Evolutionary conservation across 2,113 vertebrate species (phyloP).

Genomic region (Todiramphus saurophagus): DNA sequence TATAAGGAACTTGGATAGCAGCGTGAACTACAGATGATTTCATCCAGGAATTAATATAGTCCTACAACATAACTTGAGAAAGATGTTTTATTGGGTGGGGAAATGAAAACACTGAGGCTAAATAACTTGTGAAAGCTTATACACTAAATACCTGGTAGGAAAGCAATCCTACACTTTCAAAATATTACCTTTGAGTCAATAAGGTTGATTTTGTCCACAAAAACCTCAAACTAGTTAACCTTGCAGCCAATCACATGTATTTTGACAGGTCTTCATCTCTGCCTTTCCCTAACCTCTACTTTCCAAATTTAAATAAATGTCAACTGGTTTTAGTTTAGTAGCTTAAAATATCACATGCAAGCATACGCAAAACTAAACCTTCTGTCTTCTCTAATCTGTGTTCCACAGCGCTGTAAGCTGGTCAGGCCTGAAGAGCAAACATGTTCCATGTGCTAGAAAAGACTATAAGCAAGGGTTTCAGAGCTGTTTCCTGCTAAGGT

Average conservation of each 20-base stretch:
- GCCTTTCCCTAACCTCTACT: background rate
- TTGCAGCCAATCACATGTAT: background rate
- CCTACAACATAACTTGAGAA: background rate
- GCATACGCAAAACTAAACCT: background rate
- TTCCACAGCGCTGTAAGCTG: background rate
- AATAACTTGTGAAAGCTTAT: background rate
- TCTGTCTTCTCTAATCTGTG: background rate
- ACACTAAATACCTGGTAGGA: background rate
- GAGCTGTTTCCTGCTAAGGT: background rate
- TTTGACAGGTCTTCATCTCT: background rate
- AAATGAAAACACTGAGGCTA: background rate
- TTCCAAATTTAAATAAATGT: background rate
- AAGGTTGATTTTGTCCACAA: background rate
- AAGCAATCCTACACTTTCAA: background rate
- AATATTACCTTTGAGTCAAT: background rate
- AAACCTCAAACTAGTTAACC: background rate
- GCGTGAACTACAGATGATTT: background rate
- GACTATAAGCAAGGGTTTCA: background rate
- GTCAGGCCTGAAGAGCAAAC: background rate
- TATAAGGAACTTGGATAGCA: background rate
- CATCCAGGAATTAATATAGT: background rate
- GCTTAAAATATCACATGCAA: background rate
- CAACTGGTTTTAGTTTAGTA: background rate
- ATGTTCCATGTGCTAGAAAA: background rate
- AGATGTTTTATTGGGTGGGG: background rate